These are phyloP conservation scores for Mesitornis unicolor DNA, from an alignment of 2,113 vertebrate genomes.

Conservation along the genomic window DNA sequence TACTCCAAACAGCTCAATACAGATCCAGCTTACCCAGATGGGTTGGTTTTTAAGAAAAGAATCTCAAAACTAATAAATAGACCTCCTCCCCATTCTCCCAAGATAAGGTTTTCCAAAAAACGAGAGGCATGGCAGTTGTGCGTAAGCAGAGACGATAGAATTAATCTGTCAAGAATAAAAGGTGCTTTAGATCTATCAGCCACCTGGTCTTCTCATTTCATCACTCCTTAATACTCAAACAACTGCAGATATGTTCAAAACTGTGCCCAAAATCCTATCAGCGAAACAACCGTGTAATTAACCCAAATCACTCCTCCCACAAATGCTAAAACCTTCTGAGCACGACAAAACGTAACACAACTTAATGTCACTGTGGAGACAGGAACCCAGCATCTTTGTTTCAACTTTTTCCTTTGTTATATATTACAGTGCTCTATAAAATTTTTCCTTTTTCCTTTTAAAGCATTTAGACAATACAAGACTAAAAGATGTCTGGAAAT, in stretches of 20 bases:
- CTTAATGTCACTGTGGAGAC: slow-evolving; percentile 61
- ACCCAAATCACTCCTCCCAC: neutral
- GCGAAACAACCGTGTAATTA: neutral
- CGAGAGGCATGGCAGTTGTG: slow-evolving; percentile 59
- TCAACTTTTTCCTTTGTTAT: slow-evolving; percentile 55
- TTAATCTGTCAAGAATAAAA: slow-evolving; percentile 19
- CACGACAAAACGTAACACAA: neutral
- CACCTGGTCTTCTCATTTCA: slow-evolving; percentile 11
- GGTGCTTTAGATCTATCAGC: slow-evolving; percentile 22
- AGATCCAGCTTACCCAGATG: slow-evolving; percentile 61
- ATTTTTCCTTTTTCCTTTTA: slow-evolving; percentile 75
- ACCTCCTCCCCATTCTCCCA: neutral
- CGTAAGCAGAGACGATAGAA: slow-evolving; percentile 38
- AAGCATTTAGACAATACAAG: slow-evolving; percentile 81
- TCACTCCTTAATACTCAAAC: neutral
- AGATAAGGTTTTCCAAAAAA: slow-evolving; percentile 34
- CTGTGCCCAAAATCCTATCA: slow-evolving; percentile 7
- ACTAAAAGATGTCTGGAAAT: slow-evolving; percentile 87
- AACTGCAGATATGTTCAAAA: slow-evolving; percentile 42
- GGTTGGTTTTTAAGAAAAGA: slow-evolving; percentile 54
- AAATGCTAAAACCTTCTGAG: neutral
- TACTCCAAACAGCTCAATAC: slow-evolving; percentile 56
- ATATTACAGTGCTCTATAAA: slow-evolving; percentile 82
- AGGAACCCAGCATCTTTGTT: slow-evolving; percentile 65
- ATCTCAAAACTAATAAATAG: slow-evolving; percentile 57